Base-by-base conservation (phyloP, 2,797 vertebrate genomes). In the Triplophysa yarkandensis region DNA sequence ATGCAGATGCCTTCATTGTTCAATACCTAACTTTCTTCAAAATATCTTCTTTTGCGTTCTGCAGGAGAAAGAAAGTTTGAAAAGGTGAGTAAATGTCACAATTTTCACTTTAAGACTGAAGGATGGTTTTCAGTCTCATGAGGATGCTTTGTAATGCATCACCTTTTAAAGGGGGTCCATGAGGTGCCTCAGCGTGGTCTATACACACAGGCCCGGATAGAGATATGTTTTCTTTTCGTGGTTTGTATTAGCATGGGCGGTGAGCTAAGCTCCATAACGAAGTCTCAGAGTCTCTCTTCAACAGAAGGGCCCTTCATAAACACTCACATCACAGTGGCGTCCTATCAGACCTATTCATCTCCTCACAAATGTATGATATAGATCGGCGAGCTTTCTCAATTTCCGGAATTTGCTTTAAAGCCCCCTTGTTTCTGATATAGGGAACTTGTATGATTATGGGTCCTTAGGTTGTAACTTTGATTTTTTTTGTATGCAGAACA, bases 211-310 rank as follows among this genome's bases (percentile, higher is more conserved):
- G 32, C 32, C 64, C 7, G 60, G 55, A 63, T 46, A 66, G 30
- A 61, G 52, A 62, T 30, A 64, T 81, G 73, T 84, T 82, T 80
- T 68, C 73, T 76, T 79, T 80, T 68, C 25, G 71, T 78, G 77
- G 72, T 80, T 83, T 58, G 44, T 76, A 78, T 80, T 80, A 78
- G 32, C 48, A 58, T 71, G 64, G 71, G 77, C 32, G 44, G 78
- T 30, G 57, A 41, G 43, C 61, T 83, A 80, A 82, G 61, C 80
- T 78, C 78, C 75, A 77, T 69, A 77, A 77, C 77, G 27, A 80
- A 77, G 77, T 70, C 46, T 48, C 21, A 34, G 48, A 77, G 60
- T 70, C 77, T 41, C 50, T 48, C 73, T 65, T 68, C 75, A 70
- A 79, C 77, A 81, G 71, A 65, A 39, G 62, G 60, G 69, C 68